phyloP scores from a whole-genome alignment of 2,113 vertebrate species.

The Sinocyclocheilus anophthalmus region DNA sequence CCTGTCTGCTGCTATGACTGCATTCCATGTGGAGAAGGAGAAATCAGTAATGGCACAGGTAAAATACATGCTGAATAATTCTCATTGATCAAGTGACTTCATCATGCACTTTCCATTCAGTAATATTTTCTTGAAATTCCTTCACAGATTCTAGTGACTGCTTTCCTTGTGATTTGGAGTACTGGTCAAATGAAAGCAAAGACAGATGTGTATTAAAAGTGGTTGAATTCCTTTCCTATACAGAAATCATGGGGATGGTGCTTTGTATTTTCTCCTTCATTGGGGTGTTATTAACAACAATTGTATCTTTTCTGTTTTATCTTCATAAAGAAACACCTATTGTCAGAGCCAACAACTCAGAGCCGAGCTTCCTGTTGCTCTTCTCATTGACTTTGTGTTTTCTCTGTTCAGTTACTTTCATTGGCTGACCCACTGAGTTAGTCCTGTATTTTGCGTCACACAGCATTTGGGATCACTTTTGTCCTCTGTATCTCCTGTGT shows the following conservation, averaged over 20 bases:
- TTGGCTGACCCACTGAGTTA: background rate
- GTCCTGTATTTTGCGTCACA: constrained; percentile 3
- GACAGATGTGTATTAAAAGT: constrained; percentile 55
- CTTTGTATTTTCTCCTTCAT: constrained; percentile 43
- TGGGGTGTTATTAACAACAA: constrained; percentile 42
- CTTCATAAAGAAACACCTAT: constrained; percentile 55
- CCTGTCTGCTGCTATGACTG: background rate
- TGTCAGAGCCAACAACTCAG: constrained; percentile 47
- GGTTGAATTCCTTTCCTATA: constrained; percentile 55
- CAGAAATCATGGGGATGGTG: constrained; percentile 59
- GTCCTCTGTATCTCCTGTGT: constrained; percentile 59
- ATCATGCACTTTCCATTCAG: background rate
- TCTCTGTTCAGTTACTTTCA: constrained; percentile 35
- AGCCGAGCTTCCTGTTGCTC: background rate
- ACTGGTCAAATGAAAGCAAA: background rate
- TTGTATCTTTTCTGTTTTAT: constrained; percentile 45
- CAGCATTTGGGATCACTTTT: constrained; percentile 59
- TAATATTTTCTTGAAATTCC: constrained; percentile 1
- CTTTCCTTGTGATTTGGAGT: constrained; percentile 39
- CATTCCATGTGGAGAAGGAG: background rate
- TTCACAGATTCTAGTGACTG: constrained; percentile 57
- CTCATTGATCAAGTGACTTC: background rate
- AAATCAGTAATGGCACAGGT: constrained; percentile 61
- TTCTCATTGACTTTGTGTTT: constrained; percentile 53
- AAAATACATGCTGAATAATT: too few relatives aligned